Evolutionary conservation across 2,797 vertebrate genomes (phyloP).

Genomic region (Pseudotriccus pelzelni): DNA sequence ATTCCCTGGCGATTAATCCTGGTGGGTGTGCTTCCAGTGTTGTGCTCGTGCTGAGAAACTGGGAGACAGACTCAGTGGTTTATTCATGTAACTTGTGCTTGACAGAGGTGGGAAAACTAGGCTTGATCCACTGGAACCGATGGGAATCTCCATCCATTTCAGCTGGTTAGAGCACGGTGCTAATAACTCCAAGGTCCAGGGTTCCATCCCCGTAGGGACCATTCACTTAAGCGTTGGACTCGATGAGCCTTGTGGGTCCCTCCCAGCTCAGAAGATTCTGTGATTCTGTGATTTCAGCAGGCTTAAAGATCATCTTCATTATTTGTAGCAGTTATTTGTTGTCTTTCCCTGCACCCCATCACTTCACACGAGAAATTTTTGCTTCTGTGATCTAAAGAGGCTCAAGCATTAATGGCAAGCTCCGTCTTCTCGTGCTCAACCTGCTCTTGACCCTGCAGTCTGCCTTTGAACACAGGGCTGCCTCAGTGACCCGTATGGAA

Average conservation of each 20-base stretch:
- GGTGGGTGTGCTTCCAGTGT: background rate
- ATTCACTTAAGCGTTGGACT: background rate
- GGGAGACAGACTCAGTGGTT: background rate
- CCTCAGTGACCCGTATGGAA: background rate
- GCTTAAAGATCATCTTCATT: background rate
- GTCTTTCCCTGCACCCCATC: background rate
- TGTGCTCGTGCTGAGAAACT: background rate
- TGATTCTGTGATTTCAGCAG: background rate
- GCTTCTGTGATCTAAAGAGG: background rate
- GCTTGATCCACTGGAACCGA: background rate
- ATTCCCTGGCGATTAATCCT: background rate
- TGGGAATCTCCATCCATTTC: background rate
- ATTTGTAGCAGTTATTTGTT: background rate
- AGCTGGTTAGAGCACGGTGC: background rate
- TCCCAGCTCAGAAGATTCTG: background rate
- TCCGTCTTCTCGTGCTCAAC: background rate
- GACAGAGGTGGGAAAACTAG: background rate
- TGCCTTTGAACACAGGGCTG: background rate
- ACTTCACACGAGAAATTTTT: background rate
- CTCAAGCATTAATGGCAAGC: background rate
- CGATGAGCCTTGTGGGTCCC: background rate
- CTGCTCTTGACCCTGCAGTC: background rate
- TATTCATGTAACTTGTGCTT: background rate
- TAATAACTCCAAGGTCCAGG: background rate
- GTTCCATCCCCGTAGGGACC: background rate